Conservation (phyloP, 2,113 vertebrate species). For the Perca fluviatilis region DNA sequence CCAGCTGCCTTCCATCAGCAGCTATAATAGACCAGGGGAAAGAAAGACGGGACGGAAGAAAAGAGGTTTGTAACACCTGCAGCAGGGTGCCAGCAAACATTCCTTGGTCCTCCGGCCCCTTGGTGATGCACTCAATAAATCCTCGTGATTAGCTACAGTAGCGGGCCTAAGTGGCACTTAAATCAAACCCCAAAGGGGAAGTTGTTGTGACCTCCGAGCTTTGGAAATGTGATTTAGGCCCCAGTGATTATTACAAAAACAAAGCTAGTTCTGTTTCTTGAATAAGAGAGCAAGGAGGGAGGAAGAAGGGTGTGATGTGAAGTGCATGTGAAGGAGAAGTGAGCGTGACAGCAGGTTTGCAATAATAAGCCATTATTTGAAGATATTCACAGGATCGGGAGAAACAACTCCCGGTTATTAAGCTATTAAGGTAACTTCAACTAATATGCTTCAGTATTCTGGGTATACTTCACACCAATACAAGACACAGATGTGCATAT, state of each 20-base stretch:
- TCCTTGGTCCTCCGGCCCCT: conserved; percentile 45
- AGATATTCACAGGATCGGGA: conserved; percentile 22
- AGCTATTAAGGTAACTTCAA: conserved; percentile 21
- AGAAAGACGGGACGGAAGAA: conserved; percentile 42
- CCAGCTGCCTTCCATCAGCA: conserved; percentile 77
- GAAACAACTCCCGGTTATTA: conserved; percentile 47
- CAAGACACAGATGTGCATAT: conserved; percentile 55
- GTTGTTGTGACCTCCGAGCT: conserved; percentile 61
- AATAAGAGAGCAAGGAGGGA: conserved; percentile 22
- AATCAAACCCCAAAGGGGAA: conserved; percentile 64
- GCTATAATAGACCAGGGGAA: conserved; percentile 36
- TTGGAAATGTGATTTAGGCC: conserved; percentile 53
- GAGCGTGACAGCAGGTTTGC: conserved; percentile 14
- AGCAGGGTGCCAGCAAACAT: conserved; percentile 69
- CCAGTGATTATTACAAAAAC: conserved; percentile 67
- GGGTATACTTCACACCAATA: conserved; percentile 47
- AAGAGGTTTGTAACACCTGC: conserved; percentile 73
- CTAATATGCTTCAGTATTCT: conserved; percentile 36
- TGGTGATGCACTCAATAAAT: conserved; percentile 79
- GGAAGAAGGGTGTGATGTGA: conserved; percentile 44
- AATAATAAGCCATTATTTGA: conserved; percentile 41
- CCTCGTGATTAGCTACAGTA: conserved; percentile 77
- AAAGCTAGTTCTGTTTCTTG: conserved; percentile 61
- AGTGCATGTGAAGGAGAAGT: conserved; percentile 6
- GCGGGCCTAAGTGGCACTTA: conserved; percentile 65